phyloP scores from a whole-genome alignment of 2,113 vertebrate genomes.

The Onychostoma macrolepis region DNA sequence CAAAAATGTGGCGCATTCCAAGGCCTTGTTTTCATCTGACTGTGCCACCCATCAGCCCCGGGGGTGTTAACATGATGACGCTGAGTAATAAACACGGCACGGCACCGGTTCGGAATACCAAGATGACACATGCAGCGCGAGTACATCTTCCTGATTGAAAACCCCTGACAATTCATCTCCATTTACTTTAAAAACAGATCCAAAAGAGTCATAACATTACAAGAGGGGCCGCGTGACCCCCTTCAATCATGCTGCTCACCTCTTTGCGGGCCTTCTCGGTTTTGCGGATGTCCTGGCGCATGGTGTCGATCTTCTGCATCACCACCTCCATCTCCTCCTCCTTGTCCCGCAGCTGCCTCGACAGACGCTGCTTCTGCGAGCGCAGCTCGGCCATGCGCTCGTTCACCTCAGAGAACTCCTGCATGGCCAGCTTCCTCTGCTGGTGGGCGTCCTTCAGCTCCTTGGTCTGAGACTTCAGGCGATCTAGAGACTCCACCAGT shows the following conservation, averaged over 20 bases:
- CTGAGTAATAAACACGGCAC: constrained; percentile 39
- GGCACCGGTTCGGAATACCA: not conserved
- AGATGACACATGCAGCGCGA: not conserved
- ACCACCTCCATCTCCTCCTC: constrained; percentile 90
- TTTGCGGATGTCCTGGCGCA: constrained; percentile 89
- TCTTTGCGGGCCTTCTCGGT: constrained; percentile 90
- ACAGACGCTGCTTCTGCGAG: constrained; percentile 89
- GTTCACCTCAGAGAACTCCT: constrained; percentile 90
- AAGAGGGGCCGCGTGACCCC: not conserved
- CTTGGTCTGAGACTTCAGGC: constrained; percentile 86
- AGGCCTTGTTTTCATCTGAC: constrained; percentile 29
- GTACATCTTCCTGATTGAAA: not conserved
- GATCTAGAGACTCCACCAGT: constrained; percentile 87
- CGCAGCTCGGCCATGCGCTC: constrained; percentile 89
- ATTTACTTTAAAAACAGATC: constrained; percentile 14
- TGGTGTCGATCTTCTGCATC: constrained; percentile 85
- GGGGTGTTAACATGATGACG: constrained; percentile 14
- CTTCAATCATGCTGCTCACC: constrained; percentile 70
- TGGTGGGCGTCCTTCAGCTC: constrained; percentile 93
- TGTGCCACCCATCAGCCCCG: constrained; percentile 16
- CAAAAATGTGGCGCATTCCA: constrained; percentile 48
- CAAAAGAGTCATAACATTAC: constrained; percentile 17
- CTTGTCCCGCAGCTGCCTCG: constrained; percentile 92
- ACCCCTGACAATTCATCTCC: not conserved
- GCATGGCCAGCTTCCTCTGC: constrained; percentile 89